phyloP scores from a whole-genome alignment of 2,888 invertebrate species.

The Andricus quercusramuli region DNA sequence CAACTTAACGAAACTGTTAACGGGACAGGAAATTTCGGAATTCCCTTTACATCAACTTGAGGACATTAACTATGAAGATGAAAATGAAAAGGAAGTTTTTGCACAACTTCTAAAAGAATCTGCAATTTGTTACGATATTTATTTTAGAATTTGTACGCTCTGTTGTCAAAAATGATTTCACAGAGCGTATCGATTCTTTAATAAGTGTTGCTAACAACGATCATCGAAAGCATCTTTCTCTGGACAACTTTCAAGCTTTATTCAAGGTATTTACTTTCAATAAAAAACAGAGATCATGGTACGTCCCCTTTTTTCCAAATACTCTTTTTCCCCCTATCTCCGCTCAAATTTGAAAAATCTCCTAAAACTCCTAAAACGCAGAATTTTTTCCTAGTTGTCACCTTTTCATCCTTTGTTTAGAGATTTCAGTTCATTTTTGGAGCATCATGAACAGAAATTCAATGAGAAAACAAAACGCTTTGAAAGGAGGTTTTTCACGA shows the following conservation, averaged over 20 bases:
- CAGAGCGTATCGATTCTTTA: conserved; percentile 80
- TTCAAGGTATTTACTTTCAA: background rate
- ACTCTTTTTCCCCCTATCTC: too few relatives aligned
- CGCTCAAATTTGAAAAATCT: too few relatives aligned
- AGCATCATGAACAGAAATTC: too few relatives aligned
- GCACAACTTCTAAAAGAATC: background rate
- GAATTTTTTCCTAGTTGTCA: too few relatives aligned
- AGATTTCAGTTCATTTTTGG: too few relatives aligned
- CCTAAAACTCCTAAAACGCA: too few relatives aligned
- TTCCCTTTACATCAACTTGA: background rate
- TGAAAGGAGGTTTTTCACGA: too few relatives aligned
- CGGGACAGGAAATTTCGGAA: background rate
- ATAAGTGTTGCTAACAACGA: conserved; percentile 75
- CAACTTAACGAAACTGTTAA: background rate
- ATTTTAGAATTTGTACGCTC: conserved; percentile 81
- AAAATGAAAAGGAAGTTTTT: background rate
- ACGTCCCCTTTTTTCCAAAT: too few relatives aligned
- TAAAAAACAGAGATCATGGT: background rate
- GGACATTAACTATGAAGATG: background rate
- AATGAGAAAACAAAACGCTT: too few relatives aligned
- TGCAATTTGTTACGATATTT: conserved; percentile 72
- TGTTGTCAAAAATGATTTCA: conserved; percentile 79
- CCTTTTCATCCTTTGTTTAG: too few relatives aligned
- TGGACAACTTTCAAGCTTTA: background rate
- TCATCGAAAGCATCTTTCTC: background rate